A percentile compares a stretch with the other conserved stretches of the same genome.
phyloP scores from a whole-genome alignment of 2,113 vertebrate species.

The Lamprologus tigripictilis region DNA sequence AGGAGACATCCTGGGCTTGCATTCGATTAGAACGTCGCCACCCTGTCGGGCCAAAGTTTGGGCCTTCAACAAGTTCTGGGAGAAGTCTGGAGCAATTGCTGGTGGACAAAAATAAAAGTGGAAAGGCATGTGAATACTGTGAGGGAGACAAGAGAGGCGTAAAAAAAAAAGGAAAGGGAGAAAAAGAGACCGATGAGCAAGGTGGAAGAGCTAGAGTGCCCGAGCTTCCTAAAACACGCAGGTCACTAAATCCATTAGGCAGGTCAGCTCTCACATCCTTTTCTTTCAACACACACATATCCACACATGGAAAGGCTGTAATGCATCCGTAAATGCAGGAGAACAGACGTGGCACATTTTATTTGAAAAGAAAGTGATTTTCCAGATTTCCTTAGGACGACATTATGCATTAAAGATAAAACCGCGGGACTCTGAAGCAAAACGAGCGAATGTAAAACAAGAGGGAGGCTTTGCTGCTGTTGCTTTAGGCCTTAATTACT shows the following conservation, averaged over 20 bases:
- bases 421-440: constrained; percentile 5
- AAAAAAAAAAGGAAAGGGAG: neutral
- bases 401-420: constrained; percentile 44
- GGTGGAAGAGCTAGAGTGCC: neutral
- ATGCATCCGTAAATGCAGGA: neutral
- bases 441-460: constrained; percentile 47
- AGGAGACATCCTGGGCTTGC: constrained; percentile 87
- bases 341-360: neutral
- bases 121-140: neutral
- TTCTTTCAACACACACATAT: neutral
- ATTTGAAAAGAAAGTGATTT: constrained; percentile 1
- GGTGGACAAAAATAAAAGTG: neutral
- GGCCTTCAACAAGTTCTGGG: constrained; percentile 62
- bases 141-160: neutral
- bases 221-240: neutral
- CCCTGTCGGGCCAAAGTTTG: constrained; percentile 75
- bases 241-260: constrained; percentile 43
- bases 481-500: constrained; percentile 64
- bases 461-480: constrained; percentile 41
- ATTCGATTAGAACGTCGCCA: constrained; percentile 84
- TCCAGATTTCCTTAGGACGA: constrained; percentile 19
- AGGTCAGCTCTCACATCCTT: constrained; percentile 22
- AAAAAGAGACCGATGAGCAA: neutral
- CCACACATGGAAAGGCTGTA: neutral
- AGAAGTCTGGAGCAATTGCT: constrained; percentile 74